phyloP scores from a whole-genome alignment of 2,113 vertebrate genomes.

The Aldabrachelys gigantea region DNA sequence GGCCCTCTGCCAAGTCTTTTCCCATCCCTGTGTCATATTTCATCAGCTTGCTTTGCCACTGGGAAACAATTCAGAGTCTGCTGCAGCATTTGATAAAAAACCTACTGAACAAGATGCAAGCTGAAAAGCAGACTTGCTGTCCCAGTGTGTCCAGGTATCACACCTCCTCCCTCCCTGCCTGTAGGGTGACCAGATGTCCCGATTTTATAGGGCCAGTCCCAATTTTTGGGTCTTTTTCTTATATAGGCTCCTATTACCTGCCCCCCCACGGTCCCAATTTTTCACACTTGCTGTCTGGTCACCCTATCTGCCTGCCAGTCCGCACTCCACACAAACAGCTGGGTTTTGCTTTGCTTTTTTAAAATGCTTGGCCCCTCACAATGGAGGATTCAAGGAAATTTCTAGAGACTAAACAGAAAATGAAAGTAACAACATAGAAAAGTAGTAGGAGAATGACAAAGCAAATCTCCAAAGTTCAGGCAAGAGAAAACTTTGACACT shows the following conservation, averaged over 20 bases:
- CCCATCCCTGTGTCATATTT: constrained; percentile 72
- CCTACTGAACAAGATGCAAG: constrained; percentile 17
- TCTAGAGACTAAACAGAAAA: constrained; percentile 69
- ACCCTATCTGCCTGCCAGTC: background rate
- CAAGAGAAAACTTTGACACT: background rate
- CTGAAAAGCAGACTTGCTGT: background rate
- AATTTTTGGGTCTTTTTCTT: no score
- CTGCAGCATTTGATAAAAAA: constrained; percentile 57
- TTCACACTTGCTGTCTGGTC: no score
- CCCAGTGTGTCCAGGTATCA: background rate
- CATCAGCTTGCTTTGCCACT: constrained; percentile 43
- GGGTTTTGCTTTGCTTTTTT: background rate
- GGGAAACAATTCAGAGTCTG: constrained; percentile 59
- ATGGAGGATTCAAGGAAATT: constrained; percentile 6
- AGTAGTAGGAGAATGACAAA: constrained; percentile 71
- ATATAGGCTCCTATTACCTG: no score
- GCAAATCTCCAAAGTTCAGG: constrained; percentile 67
- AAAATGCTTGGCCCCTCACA: background rate
- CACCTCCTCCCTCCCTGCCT: background rate
- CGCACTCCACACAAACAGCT: accelerated
- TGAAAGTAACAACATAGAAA: constrained; percentile 32
- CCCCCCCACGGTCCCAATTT: no score
- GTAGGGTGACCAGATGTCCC: no score
- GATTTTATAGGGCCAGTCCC: no score
- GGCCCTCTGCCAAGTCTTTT: constrained; percentile 66